phyloP scores from a whole-genome alignment of 2,888 invertebrate genomes.

The Macrophya annulata region DNA sequence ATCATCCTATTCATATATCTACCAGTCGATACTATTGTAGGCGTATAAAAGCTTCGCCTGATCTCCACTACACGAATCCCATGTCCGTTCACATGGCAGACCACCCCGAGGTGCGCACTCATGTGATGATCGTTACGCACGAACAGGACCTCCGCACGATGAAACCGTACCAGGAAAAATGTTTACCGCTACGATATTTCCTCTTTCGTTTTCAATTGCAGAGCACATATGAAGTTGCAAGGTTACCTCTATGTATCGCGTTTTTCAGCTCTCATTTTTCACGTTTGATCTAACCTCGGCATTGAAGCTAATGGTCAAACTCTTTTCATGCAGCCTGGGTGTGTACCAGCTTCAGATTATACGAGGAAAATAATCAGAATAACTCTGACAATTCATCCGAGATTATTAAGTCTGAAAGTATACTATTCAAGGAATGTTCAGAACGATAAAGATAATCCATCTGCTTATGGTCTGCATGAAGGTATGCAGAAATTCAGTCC shows the following conservation, averaged over 20 bases:
- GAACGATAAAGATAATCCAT: background rate
- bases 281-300: slow-evolving; percentile 19
- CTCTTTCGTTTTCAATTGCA: background rate
- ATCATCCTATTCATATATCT: slow-evolving; percentile 1
- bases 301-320: background rate
- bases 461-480: background rate
- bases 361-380: background rate
- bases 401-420: background rate
- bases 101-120: slow-evolving; percentile 50
- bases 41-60: slow-evolving; percentile 43
- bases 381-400: background rate
- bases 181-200: slow-evolving; percentile 29
- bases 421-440: background rate
- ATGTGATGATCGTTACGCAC: slow-evolving; percentile 50
- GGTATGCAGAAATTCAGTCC: background rate
- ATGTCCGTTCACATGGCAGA: slow-evolving; percentile 46
- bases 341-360: background rate
- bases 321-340: background rate
- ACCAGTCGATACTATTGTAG: slow-evolving; percentile 45
- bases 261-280: slow-evolving; percentile 1
- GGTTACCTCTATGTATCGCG: slow-evolving; percentile 8
- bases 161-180: slow-evolving; percentile 25
- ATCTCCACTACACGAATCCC: slow-evolving; percentile 38
- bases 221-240: background rate
- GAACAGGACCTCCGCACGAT: slow-evolving; percentile 41